These are phyloP conservation scores for Orthonyx spaldingii DNA, from an alignment of 2,113 vertebrate genomes.

Conservation along the genomic window DNA sequence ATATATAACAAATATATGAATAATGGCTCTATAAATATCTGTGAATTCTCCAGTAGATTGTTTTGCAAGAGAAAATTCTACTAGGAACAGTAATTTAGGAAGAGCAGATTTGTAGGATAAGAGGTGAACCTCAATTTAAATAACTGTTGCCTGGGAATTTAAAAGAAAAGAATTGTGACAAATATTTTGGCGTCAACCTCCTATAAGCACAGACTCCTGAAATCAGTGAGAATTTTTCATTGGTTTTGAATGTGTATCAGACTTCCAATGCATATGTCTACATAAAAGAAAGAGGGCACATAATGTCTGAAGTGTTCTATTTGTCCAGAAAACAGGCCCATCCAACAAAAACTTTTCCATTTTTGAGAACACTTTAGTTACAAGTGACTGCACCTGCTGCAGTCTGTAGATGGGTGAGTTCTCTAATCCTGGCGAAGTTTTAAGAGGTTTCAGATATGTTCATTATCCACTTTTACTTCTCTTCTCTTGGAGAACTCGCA, in stretches of 20 bases:
- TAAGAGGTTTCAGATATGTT: neutral
- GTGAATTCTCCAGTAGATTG: neutral
- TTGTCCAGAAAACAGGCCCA: neutral
- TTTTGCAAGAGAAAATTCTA: neutral
- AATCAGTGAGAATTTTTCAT: neutral
- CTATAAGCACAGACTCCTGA: neutral
- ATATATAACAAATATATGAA: neutral
- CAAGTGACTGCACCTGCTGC: neutral
- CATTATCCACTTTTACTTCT: neutral
- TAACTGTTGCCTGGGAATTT: neutral
- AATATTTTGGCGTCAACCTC: neutral
- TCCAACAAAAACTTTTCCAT: neutral
- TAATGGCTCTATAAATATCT: neutral
- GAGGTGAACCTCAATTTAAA: neutral
- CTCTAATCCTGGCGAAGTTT: neutral
- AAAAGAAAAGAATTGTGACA: neutral
- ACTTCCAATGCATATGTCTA: neutral
- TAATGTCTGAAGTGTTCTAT: neutral
- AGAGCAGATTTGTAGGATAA: neutral
- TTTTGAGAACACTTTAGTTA: neutral
- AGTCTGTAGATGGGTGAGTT: neutral
- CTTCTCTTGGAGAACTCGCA: neutral
- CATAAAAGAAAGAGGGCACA: neutral
- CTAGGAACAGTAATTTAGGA: neutral
- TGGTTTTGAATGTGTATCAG: neutral